Percentiles rank a stretch among this genome's conserved stretches.
Conservation (phyloP, 2,797 vertebrate species). For the Bradypodion ventrale region DNA sequence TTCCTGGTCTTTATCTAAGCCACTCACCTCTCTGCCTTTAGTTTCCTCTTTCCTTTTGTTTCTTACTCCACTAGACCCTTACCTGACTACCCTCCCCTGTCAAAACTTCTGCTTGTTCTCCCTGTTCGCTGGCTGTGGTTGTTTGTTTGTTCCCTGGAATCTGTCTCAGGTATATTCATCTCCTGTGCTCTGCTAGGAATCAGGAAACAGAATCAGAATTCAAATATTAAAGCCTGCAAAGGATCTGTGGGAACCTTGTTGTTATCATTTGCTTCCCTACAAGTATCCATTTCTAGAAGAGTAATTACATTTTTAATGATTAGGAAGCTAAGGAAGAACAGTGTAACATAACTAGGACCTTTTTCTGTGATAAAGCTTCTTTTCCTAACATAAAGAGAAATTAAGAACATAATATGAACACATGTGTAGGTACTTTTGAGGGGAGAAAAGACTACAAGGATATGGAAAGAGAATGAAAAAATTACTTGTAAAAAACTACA, state of each 20-base stretch:
- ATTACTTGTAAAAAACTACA: neutral
- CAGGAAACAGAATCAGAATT: no score
- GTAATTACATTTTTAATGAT: neutral
- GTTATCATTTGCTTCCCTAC: neutral
- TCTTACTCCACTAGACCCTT: no score
- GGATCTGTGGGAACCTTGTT: neutral
- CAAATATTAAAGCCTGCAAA: neutral
- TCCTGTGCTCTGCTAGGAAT: no score
- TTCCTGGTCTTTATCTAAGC: no score
- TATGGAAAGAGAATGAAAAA: neutral
- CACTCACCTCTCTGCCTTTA: no score
- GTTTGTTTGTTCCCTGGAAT: no score
- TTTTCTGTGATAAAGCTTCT: neutral
- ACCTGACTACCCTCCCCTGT: no score
- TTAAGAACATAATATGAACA: neutral
- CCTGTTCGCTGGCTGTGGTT: no score
- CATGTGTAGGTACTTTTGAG: no score
- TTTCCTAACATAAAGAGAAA: neutral
- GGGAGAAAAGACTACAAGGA: neutral
- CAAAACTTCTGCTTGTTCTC: no score
- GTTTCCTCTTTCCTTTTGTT: no score
- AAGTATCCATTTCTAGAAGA: neutral
- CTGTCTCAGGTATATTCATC: no score
- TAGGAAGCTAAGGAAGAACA: neutral
- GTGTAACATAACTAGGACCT: neutral